phyloP scores from a whole-genome alignment of 2,797 vertebrate species.

The Champsocephalus gunnari region DNA sequence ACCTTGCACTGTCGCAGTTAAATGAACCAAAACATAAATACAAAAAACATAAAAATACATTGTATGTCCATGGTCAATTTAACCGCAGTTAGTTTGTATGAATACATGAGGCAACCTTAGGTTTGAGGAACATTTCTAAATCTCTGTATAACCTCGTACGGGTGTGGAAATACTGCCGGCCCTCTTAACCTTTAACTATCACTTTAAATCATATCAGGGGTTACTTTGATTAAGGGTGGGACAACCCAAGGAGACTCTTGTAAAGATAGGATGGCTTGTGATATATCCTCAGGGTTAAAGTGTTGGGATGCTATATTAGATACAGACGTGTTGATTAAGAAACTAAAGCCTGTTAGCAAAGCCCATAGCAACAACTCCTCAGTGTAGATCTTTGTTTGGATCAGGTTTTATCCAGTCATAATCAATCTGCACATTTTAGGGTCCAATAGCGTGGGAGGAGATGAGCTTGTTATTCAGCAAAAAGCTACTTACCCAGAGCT shows the following conservation, averaged over 20 bases:
- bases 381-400: conserved; percentile 40
- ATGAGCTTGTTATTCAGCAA: conserved; percentile 67
- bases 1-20: background rate
- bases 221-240: conserved; percentile 16
- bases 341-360: conserved; percentile 28
- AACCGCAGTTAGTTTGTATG: too few relatives aligned
- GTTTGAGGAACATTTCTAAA: background rate
- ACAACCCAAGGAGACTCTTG: conserved; percentile 25
- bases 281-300: conserved; percentile 14
- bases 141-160: conserved; percentile 8
- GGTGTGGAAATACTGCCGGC: conserved; percentile 17
- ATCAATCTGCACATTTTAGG: conserved; percentile 41
- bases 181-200: conserved; percentile 40
- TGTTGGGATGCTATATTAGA: conserved; percentile 16
- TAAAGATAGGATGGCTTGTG: conserved; percentile 9
- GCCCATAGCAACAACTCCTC: conserved; percentile 46
- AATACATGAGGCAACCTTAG: too few relatives aligned
- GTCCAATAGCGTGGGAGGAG: conserved; percentile 62
- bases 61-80: background rate
- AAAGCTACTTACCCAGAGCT: conserved; percentile 42
- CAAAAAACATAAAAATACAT: background rate
- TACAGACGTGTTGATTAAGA: conserved; percentile 25
- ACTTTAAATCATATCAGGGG: conserved; percentile 33
- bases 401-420: conserved; percentile 42
- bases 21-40: conserved; percentile 25